These are phyloP conservation scores for Erpobdella octoculata DNA, from an alignment of 2,888 invertebrate genomes.

Conservation along the genomic window DNA sequence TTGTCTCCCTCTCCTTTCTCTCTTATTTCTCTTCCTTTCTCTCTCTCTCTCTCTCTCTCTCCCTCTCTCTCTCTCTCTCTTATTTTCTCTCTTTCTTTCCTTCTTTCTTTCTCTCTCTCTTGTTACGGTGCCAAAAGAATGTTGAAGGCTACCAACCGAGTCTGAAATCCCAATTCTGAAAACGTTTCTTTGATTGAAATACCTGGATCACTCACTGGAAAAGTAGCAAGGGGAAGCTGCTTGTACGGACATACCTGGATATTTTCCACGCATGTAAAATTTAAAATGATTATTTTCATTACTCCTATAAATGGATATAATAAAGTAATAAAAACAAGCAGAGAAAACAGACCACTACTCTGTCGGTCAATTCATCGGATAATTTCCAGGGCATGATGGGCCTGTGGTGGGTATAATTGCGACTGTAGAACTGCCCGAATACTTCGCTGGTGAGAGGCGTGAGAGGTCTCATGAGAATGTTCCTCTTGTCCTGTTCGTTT, in stretches of 20 bases:
- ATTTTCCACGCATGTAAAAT: too few relatives aligned
- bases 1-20: too few relatives aligned
- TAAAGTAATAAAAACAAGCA: too few relatives aligned
- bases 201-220: not conserved
- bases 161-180: not conserved
- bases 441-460: constrained; percentile 35
- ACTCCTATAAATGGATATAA: too few relatives aligned
- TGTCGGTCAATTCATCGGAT: not conserved
- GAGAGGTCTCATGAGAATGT: constrained; percentile 8
- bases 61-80: too few relatives aligned
- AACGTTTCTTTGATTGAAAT: not conserved
- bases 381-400: constrained; percentile 20
- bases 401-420: constrained; percentile 38
- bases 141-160: too few relatives aligned
- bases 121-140: too few relatives aligned
- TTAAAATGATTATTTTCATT: too few relatives aligned
- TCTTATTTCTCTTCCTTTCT: not conserved
- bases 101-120: too few relatives aligned
- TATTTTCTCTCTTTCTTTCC: too few relatives aligned
- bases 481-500: constrained; percentile 9
- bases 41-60: too few relatives aligned
- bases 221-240: constrained; percentile 8
- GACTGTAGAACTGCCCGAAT: constrained; percentile 42
- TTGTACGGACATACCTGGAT: constrained; percentile 18
- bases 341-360: not conserved